Evolutionary conservation across 1,140 invertebrate species (phyloP).

Genomic region (Colletes latitarsis): DNA sequence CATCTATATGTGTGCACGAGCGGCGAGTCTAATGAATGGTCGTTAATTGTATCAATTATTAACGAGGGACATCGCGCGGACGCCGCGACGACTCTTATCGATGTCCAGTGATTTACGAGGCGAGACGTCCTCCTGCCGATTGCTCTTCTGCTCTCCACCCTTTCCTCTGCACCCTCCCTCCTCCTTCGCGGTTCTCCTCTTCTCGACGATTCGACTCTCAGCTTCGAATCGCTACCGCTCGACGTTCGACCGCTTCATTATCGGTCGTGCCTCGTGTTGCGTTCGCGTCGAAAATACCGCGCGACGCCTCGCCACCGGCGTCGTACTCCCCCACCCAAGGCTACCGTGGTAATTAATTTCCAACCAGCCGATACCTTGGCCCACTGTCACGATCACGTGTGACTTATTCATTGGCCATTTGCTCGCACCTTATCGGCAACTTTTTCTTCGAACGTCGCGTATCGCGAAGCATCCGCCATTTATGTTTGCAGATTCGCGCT

Average conservation of each 20-base stretch:
- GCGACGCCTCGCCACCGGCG: constrained; percentile 37
- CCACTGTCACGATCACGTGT: constrained; percentile 41
- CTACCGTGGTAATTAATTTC: constrained; percentile 58
- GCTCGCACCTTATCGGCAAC: neutral
- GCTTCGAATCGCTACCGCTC: constrained; percentile 15
- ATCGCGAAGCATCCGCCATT: too few species aligned
- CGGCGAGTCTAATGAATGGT: constrained; percentile 69
- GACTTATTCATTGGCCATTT: constrained; percentile 55
- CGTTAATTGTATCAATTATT: constrained; percentile 77
- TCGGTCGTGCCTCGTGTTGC: constrained; percentile 20
- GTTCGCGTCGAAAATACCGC: constrained; percentile 50
- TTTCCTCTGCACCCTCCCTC: neutral
- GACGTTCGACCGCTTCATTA: constrained; percentile 56
- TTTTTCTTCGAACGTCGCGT: neutral
- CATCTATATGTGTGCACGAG: constrained; percentile 14
- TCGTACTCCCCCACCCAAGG: constrained; percentile 2
- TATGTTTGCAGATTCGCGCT: too few species aligned
- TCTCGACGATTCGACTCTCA: constrained; percentile 26
- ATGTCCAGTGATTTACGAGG: constrained; percentile 73
- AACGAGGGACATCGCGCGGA: constrained; percentile 69
- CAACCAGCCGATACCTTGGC: neutral
- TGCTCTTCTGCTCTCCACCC: constrained; percentile 4
- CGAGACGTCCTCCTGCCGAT: constrained; percentile 29
- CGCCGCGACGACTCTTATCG: constrained; percentile 71
- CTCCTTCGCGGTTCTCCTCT: neutral